Percentiles rank a stretch among this genome's conserved stretches.
These are phyloP conservation scores for Acanthurus lineatus DNA, from an alignment of 2,797 vertebrate genomes.

Conservation along the genomic window DNA sequence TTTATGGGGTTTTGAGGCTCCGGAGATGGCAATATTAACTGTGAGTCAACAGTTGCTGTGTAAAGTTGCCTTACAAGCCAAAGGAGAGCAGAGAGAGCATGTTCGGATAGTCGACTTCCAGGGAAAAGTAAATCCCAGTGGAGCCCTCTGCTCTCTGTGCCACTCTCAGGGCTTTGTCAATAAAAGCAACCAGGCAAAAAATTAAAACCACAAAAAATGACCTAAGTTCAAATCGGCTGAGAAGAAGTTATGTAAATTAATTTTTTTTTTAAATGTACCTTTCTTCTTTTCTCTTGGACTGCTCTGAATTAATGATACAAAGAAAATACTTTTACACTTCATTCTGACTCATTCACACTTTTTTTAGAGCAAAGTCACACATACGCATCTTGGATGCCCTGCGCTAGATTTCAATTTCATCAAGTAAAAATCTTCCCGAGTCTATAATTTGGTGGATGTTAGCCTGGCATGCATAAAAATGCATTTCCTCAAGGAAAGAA, in stretches of 20 bases:
- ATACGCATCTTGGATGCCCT: conserved; percentile 7
- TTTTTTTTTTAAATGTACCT: conserved; percentile 25
- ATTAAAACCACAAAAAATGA: conserved; percentile 28
- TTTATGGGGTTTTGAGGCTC: conserved; percentile 42
- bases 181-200: conserved; percentile 59
- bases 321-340: neutral
- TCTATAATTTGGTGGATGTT: conserved; percentile 72
- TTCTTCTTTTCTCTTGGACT: neutral
- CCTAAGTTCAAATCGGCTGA: conserved; percentile 43
- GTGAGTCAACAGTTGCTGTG: conserved; percentile 34
- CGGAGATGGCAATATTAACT: conserved; percentile 39
- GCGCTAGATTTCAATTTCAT: conserved; percentile 38
- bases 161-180: conserved; percentile 51
- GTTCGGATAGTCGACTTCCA: conserved; percentile 47
- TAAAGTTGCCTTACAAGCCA: conserved; percentile 39
- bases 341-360: conserved; percentile 31
- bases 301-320: conserved; percentile 1
- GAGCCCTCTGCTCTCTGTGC: conserved; percentile 32
- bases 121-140: conserved; percentile 48
- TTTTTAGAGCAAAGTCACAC: conserved; percentile 10
- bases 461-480: conserved; percentile 62
- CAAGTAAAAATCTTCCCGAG: conserved; percentile 67
- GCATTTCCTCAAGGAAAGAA: conserved; percentile 75
- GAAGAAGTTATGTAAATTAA: conserved; percentile 48
- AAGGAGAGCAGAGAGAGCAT: conserved; percentile 23